Evolutionary conservation across 2,797 vertebrate species (phyloP), one percentile per base, ranked within the genome.

Genomic region (Sitta carolinensis): DNA sequence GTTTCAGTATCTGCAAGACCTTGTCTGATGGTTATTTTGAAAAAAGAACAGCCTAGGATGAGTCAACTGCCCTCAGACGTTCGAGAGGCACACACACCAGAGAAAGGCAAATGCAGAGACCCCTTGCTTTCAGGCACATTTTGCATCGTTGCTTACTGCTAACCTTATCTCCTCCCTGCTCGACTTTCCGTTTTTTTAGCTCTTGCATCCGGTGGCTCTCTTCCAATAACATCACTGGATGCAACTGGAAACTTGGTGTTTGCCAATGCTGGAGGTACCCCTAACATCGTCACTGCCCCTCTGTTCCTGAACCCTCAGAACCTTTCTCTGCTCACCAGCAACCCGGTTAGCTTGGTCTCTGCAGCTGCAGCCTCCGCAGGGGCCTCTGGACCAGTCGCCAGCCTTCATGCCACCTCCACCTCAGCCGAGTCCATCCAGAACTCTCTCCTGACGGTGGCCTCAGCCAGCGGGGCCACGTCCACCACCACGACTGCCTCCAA

Each of bases 291-390:
- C 98, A 99, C 99, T 87, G 98, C 98, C 57, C 99, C 99, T 45
- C 98, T 99, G 96, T 99, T 99, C 98, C 98, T 99, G 97, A 99
- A 98, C 97, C 99, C 99, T 96, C 99, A 99, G 98, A 99, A 99
- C 98, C 98, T 99, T 97, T 99, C 99, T 96, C 98, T 99, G 98
- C 98, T 99, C 98, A 99, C 99, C 98, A 99, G 99, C 98, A 99
- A 99, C 98, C 99, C 99, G 0, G 98, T 99, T 95, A 99, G 99
- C 98, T 98, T 99, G 98, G 98, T 99, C 98, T 99, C 99, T 67
- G 98, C 99, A 10, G 98, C 98, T 36, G 98, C 98, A 85, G 98
- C 98, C 50, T 98, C 98, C 82, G 97, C 98, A 67, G 97, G 98
- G 74, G 98, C 97, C 93, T 98, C 98, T 36, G 97, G 97, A 83